phyloP scores from a whole-genome alignment of 2,113 vertebrate genomes.

The Hippocampus mohnikei region DNA sequence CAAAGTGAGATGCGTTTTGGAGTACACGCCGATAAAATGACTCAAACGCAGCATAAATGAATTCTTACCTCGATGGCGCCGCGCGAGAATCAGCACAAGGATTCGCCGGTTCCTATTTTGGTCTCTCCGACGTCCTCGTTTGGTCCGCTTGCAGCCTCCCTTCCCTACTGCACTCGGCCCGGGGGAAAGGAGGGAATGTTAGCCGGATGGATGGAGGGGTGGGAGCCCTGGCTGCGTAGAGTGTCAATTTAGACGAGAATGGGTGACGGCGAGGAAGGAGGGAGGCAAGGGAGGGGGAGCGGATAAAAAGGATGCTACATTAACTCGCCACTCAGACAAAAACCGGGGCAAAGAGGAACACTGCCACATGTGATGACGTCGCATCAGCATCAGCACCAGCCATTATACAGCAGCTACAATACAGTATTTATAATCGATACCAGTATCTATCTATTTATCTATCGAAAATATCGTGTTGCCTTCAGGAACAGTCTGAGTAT shows the following conservation, averaged over 20 bases:
- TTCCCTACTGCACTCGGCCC: slow-evolving; percentile 46
- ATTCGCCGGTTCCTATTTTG: slow-evolving; percentile 26
- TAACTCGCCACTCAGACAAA: slow-evolving; percentile 25
- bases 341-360: slow-evolving; percentile 56
- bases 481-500: no score
- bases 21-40: not conserved
- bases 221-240: slow-evolving; percentile 18
- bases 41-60: slow-evolving; percentile 3
- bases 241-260: slow-evolving; percentile 43
- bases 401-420: slow-evolving; percentile 41
- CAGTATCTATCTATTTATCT: not conserved
- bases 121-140: slow-evolving; percentile 14
- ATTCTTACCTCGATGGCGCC: not conserved
- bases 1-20: slow-evolving; percentile 4
- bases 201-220: slow-evolving; percentile 1
- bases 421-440: slow-evolving; percentile 17
- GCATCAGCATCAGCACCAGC: slow-evolving; percentile 54
- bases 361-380: slow-evolving; percentile 74
- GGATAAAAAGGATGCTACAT: slow-evolving; percentile 34
- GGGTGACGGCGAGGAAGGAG: slow-evolving; percentile 18
- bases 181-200: slow-evolving; percentile 50
- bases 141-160: slow-evolving; percentile 57
- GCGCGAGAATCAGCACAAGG: slow-evolving; percentile 28
- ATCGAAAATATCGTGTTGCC: not conserved
- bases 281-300: slow-evolving; percentile 15